Conservation (phyloP, 2,888 invertebrate species). For the Phengaris alcon region DNA sequence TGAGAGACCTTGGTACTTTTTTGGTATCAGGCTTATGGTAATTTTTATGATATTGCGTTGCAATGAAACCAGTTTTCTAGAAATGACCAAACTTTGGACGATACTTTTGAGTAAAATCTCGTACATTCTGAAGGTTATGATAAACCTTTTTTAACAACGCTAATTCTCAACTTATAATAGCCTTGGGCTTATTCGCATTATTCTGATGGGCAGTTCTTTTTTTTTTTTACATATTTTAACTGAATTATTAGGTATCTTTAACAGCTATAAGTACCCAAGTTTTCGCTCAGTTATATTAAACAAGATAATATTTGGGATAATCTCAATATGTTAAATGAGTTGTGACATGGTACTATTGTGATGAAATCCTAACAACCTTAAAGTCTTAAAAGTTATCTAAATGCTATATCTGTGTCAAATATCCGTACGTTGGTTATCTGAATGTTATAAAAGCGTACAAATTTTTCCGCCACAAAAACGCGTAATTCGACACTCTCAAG, state of each 20-base stretch:
- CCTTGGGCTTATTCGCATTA: background rate
- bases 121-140: background rate
- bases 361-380: slow-evolving; percentile 1
- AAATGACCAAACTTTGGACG: slow-evolving; percentile 23
- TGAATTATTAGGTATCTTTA: background rate
- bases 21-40: slow-evolving; percentile 25
- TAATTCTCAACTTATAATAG: background rate
- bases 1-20: slow-evolving; percentile 24
- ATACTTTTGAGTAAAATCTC: slow-evolving; percentile 3
- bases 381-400: background rate
- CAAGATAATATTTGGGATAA: background rate
- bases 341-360: background rate
- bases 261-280: background rate
- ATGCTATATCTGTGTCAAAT: background rate
- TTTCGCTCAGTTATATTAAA: background rate
- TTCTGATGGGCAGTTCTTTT: background rate
- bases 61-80: slow-evolving; percentile 20
- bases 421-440: background rate
- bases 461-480: no score
- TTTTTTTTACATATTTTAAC: background rate
- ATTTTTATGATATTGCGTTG: slow-evolving; percentile 22
- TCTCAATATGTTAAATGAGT: background rate
- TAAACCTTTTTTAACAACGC: background rate
- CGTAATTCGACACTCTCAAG: no score
- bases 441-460: no score